phyloP scores from a whole-genome alignment of 2,113 vertebrate genomes.

The Hippocampus comes region DNA sequence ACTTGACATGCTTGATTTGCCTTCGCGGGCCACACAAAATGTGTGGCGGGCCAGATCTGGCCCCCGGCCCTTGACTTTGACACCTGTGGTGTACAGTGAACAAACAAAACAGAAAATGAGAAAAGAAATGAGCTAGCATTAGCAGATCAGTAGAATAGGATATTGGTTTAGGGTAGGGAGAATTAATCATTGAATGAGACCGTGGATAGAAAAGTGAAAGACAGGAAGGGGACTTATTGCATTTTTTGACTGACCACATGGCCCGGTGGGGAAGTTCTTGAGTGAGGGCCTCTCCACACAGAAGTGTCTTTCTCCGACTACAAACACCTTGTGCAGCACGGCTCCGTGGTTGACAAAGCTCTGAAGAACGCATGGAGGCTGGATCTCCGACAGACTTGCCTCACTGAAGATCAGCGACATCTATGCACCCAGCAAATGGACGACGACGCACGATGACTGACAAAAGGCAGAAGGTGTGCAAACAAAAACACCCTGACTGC shows the following conservation, averaged over 20 bases:
- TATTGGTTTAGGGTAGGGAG: too few relatives aligned
- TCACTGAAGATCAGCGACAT: constrained; percentile 73
- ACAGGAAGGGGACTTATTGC: neutral
- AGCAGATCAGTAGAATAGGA: neutral
- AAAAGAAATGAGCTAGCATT: neutral
- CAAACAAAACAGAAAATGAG: neutral
- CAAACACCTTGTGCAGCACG: constrained; percentile 74
- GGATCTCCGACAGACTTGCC: constrained; percentile 53
- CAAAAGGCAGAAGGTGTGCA: neutral
- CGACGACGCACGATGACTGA: neutral
- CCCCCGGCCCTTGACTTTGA: too few relatives aligned
- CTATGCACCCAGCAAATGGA: constrained; percentile 31
- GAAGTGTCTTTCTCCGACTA: constrained; percentile 71
- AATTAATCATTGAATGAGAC: neutral
- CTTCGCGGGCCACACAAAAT: too few relatives aligned
- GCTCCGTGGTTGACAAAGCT: constrained; percentile 77
- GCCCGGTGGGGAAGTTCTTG: constrained; percentile 72
- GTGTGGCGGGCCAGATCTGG: too few relatives aligned
- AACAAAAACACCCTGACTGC: neutral
- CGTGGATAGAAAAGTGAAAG: neutral
- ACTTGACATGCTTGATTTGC: too few relatives aligned
- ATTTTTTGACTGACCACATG: constrained; percentile 60
- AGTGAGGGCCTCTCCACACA: constrained; percentile 73
- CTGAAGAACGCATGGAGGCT: constrained; percentile 73
- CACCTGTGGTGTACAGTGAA: neutral